Base-by-base conservation (phyloP, 2,797 vertebrate species). In the Spinus olivaceus region DNA sequence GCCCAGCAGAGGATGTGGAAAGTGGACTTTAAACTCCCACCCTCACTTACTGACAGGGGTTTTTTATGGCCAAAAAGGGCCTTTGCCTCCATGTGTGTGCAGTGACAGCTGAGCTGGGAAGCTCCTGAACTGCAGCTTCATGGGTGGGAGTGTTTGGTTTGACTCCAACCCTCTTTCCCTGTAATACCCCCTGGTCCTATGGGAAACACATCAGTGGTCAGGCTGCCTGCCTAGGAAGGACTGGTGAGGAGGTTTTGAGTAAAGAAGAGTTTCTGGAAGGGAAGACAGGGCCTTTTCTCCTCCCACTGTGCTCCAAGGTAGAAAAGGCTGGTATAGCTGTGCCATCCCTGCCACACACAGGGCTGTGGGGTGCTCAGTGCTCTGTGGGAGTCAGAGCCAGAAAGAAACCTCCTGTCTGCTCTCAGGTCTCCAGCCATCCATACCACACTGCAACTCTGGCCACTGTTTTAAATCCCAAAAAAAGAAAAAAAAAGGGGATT, bases 31-130 rank as follows among this genome's bases (percentile, higher is more conserved):
- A 44, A 84, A 51, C 19, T 25, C 37, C 15, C 53, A 56, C 6
- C 13, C 46, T 39, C 21, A 16, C 10, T 15, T 11, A 2, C 25
- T 66, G 17, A 33, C 1, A 2, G 15, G 14, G 32, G 2, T 3
- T 65, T 91, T 78, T 53, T 12, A 15, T 35, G 27, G 54, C 39
- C 69, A 70, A 42, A 73, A 83, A 56, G 5, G 9, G 30, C 32
- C 28, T 73, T 69, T 88, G 32, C 56, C 25, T 77, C 69, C 39
- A 44, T 70, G n/a, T 49, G 24, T 35, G 50, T 73, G 39, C 30
- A n/a, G 0, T 12, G 19, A 20, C 27, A 83, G 32, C n/a, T 61
- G 47, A 72, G 72, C 27, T 70, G 72, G 46, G 83, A 72, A 53
- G 50, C 50, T 61, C 33, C 42, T 0, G 0, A 33, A 33, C 8